Conservation (phyloP, 1,140 invertebrate species). For the Drosophila rufa region DNA sequence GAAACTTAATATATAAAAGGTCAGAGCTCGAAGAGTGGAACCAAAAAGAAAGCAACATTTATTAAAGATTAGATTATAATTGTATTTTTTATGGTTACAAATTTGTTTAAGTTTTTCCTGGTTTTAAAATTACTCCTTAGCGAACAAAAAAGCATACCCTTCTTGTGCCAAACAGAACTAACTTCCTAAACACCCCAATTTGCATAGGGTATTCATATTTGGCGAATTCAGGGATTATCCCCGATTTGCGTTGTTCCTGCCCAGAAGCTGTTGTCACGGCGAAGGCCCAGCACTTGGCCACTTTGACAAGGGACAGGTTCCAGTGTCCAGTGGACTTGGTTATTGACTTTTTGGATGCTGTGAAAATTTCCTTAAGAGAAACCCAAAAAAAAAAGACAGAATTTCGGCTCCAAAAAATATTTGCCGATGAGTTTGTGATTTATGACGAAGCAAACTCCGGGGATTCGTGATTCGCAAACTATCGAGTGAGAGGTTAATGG, state of each 20-base stretch:
- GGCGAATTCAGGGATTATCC: slow-evolving; percentile 4
- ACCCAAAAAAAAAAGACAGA: slow-evolving; percentile 23
- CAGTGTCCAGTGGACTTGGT: slow-evolving; percentile 7
- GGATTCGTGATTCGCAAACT: background rate
- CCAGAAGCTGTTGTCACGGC: slow-evolving; percentile 75
- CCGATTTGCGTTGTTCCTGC: slow-evolving; percentile 54
- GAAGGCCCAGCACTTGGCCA: slow-evolving; percentile 33
- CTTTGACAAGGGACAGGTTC: slow-evolving; percentile 20
- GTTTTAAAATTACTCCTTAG: background rate
- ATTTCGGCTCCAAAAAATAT: slow-evolving; percentile 48
- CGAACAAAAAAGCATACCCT: background rate
- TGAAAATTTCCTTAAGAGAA: slow-evolving; percentile 58
- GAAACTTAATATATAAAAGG: no score
- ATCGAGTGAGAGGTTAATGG: slow-evolving; percentile 22
- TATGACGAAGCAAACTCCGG: slow-evolving; percentile 22
- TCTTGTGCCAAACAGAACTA: background rate
- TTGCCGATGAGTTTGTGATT: slow-evolving; percentile 73
- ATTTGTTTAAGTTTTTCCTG: background rate
- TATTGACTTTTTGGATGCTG: slow-evolving; percentile 49
- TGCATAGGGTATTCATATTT: slow-evolving; percentile 11
- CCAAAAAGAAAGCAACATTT: no score
- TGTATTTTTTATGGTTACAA: no score
- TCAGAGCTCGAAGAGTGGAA: no score
- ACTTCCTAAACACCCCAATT: no score
- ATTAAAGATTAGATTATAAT: no score